A percentile compares a stretch with the other conserved stretches of the same genome.
Conservation (phyloP, 2,888 invertebrate genomes). For the Pimpla rufipes region DNA sequence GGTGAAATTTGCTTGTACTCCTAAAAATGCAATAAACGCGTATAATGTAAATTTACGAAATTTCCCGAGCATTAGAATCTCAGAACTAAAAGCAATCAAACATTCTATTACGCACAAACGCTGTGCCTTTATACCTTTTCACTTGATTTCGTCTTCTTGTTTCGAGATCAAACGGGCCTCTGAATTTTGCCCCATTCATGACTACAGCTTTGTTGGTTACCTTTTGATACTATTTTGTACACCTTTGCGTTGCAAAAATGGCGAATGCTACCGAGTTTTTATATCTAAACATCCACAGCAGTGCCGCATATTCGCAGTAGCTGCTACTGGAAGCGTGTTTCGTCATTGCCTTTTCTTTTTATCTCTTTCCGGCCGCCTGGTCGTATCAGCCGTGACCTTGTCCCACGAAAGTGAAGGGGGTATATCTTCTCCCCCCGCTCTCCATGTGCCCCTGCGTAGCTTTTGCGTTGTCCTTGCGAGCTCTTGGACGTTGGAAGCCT, state of each 20-base stretch:
- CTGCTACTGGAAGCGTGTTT: constrained; percentile 42
- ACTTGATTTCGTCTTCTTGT: no score
- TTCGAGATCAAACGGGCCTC: no score
- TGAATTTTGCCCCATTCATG: no score
- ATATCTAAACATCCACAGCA: constrained; percentile 7
- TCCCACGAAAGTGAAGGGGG: constrained; percentile 39
- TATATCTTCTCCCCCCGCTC: constrained; percentile 20
- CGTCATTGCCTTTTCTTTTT: constrained; percentile 58
- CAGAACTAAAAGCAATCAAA: no score
- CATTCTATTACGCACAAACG: no score
- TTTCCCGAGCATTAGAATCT: no score
- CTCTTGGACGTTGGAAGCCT: constrained; percentile 48
- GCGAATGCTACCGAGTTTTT: constrained; percentile 25
- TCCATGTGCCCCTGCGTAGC: constrained; percentile 16
- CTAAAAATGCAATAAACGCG: no score
- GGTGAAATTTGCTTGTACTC: no score
- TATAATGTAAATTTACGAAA: no score
- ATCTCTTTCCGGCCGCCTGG: constrained; percentile 41
- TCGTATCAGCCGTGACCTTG: constrained; percentile 64
- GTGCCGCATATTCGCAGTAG: background rate
- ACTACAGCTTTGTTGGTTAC: no score
- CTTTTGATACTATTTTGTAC: background rate
- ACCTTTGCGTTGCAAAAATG: constrained; percentile 11
- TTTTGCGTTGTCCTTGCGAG: constrained; percentile 33
- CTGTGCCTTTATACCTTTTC: no score